Evolutionary conservation across 2,797 vertebrate genomes (phyloP).

Genomic region (Gymnocypris eckloni): DNA sequence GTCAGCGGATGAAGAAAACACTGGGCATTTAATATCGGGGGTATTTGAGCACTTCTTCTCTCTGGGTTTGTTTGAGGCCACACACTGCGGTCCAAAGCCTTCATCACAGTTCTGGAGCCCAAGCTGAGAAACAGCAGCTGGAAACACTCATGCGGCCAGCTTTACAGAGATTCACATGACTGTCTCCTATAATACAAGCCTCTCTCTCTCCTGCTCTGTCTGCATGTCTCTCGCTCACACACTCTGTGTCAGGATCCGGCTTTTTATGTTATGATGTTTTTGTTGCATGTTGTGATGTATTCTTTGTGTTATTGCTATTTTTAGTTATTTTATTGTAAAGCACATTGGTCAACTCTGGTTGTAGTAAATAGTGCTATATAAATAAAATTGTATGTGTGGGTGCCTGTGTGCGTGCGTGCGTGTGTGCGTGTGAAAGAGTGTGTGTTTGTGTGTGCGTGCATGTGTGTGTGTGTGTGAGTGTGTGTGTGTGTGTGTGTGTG

Average conservation of each 20-base stretch:
- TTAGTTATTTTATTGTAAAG: too few species aligned
- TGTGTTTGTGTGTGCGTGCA: neutral
- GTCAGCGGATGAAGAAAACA: constrained; percentile 6
- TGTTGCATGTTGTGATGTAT: too few species aligned
- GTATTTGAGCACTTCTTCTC: constrained; percentile 15
- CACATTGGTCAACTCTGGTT: too few species aligned
- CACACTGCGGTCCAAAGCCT: constrained; percentile 69
- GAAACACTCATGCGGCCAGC: constrained; percentile 66
- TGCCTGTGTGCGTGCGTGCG: too few species aligned
- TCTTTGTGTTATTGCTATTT: too few species aligned
- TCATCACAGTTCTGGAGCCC: constrained; percentile 65
- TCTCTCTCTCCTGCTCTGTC: constrained; percentile 26
- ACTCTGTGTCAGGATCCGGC: constrained; percentile 60
- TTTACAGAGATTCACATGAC: constrained; percentile 70
- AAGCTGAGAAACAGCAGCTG: constrained; percentile 72
- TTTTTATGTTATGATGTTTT: neutral
- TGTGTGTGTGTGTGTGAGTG: neutral
- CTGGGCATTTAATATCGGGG: neutral
- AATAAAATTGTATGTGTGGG: too few species aligned
- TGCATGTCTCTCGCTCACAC: constrained; percentile 17
- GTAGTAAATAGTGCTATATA: too few species aligned
- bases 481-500: neutral
- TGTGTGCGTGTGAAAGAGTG: too few species aligned
- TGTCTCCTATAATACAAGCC: constrained; percentile 62
- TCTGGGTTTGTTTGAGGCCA: constrained; percentile 62